Percentiles rank a stretch among this genome's conserved stretches.
phyloP scores from a whole-genome alignment of 2,888 invertebrate genomes.

The Drosophila limbata region DNA sequence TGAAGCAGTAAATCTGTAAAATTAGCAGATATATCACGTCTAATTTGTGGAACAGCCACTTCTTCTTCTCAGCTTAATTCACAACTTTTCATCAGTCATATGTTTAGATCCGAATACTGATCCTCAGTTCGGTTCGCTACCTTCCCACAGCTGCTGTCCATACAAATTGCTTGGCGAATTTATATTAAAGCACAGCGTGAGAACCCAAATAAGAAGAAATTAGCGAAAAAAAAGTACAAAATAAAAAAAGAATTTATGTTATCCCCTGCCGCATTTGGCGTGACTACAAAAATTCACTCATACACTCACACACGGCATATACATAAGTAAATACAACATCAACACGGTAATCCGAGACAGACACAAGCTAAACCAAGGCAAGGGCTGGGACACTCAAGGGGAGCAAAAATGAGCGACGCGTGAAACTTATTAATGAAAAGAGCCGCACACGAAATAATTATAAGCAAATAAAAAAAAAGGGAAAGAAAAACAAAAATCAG shows the following conservation, averaged over 20 bases:
- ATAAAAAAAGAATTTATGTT: conserved; percentile 35
- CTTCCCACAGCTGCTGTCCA: conserved; percentile 19
- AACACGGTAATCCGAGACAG: conserved; percentile 75
- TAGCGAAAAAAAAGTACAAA: conserved; percentile 28
- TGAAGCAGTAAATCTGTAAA: neutral
- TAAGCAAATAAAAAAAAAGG: conserved; percentile 41
- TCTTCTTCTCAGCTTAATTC: neutral
- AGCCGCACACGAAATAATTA: conserved; percentile 70
- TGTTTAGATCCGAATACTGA: conserved; percentile 7
- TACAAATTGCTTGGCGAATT: conserved; percentile 40
- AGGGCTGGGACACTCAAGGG: conserved; percentile 12
- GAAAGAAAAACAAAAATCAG: conserved; percentile 21
- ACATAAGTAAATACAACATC: conserved; percentile 67
- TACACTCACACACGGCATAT: conserved; percentile 13
- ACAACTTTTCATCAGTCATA: neutral
- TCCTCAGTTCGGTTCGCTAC: conserved; percentile 6
- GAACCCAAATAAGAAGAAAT: conserved; percentile 59
- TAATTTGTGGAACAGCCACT: neutral
- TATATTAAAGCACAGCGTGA: conserved; percentile 51
- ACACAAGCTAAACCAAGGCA: conserved; percentile 49
- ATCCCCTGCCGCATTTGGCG: conserved; percentile 24
- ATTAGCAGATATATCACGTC: neutral
- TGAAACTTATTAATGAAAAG: conserved; percentile 82
- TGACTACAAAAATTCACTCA: conserved; percentile 2
- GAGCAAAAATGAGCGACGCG: conserved; percentile 77